Conservation (phyloP, 2,888 invertebrate genomes). For the Eupithecia tripunctaria region DNA sequence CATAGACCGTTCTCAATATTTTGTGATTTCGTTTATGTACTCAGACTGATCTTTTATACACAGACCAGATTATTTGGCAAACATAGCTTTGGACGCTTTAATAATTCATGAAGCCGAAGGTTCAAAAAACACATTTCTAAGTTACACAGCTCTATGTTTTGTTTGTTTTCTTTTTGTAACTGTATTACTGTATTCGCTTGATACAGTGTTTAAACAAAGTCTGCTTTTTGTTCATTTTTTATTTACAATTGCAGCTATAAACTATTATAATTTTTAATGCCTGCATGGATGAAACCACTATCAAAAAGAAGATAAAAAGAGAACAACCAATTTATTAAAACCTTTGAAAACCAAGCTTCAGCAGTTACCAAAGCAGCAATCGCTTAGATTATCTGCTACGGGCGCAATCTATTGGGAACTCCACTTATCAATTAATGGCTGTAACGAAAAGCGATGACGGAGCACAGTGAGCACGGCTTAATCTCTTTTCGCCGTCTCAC, state of each 20-base stretch:
- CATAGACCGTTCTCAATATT: constrained; percentile 58
- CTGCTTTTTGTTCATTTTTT: neutral
- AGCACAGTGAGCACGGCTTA: constrained; percentile 70
- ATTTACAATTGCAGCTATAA: neutral
- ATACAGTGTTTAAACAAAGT: neutral
- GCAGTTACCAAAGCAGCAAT: constrained; percentile 16
- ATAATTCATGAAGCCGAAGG: constrained; percentile 24
- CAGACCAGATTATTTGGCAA: constrained; percentile 53
- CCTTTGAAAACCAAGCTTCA: constrained; percentile 3
- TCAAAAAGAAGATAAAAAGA: neutral
- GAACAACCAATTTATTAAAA: neutral
- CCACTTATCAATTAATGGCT: constrained; percentile 72
- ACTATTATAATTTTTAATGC: too few relatives aligned
- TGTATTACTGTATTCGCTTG: neutral
- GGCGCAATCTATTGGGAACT: constrained; percentile 58
- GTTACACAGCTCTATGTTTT: constrained; percentile 1
- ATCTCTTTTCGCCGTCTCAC: constrained; percentile 77
- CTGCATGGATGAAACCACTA: neutral
- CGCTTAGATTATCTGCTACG: constrained; percentile 40
- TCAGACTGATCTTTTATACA: constrained; percentile 57
- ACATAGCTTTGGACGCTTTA: constrained; percentile 19
- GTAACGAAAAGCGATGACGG: constrained; percentile 70
- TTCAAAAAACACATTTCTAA: constrained; percentile 6
- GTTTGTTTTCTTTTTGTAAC: neutral
- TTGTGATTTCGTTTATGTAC: constrained; percentile 58